Evolutionary conservation across 2,797 vertebrate genomes (phyloP), one percentile per base, ranked within the genome.

Genomic region (Tokudaia muenninki): DNA sequence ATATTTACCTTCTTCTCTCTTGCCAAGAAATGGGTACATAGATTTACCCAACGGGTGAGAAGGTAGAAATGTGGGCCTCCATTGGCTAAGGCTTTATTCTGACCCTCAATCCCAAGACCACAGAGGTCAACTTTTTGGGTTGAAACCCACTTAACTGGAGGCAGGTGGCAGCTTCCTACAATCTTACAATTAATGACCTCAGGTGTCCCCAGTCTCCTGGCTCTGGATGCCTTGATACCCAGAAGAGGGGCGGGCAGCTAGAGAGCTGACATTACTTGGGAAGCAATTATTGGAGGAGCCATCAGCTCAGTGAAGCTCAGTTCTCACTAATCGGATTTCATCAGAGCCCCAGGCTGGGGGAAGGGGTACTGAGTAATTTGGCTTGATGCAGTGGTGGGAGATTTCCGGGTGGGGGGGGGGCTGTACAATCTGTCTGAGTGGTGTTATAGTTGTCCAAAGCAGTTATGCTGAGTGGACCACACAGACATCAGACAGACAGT

Each of bases 271-370:
- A 96, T 97, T 97, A 87, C 95, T 97, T 91, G 96, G 91, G 96
- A 98, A 97, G 98, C 97, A 97, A 97, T 98, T 97, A 97, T 97
- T 22, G 91, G 84, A 95, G 65, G 92, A 96, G 91, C 97, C 97
- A 83, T 97, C 97, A 97, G 95, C 94, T 94, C 83, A 22, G 84
- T 0, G 0, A 75, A 63, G 96, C 91, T 92, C 93, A 91, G 96
- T 97, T 90, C 94, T 93, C 19, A 6, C 92, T 98, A 98, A 98
- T 98, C 96, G 78, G 96, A 98, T 98, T 97, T 95, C 80, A 9
- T 80, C 96, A 72, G 93, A 94, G 98, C 98, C 97, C 13, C 0
- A 4, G 97, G 98, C 97, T 91, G 13, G 86, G 70, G 67, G 61
- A 87, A 55, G 74, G 90, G 80, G 81, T 0, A 79, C 94, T 59